Base-by-base conservation (phyloP, 30 jellyfish, hydroid and myxozoan genomes). In the Haliclystus octoradiatus region DNA sequence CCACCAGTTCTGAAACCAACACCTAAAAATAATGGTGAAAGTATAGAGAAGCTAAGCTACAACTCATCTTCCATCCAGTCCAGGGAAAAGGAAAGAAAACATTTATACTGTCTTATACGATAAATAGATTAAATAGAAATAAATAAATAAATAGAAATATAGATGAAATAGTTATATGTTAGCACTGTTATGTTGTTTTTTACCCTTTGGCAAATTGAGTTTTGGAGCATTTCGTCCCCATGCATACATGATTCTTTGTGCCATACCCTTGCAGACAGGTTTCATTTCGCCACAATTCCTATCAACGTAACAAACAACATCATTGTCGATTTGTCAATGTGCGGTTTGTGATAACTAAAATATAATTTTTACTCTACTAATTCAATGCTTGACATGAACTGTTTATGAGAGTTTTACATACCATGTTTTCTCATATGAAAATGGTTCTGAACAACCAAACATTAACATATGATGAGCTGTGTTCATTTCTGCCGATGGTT, bases 221-320 rank as follows among this genome's bases (percentile, higher is more conserved):
- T 93, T 67, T 64, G 99, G 99, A 0, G 99, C 99, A 82, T 91
- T 91, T 74, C 78, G 82, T 31, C 95, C 99, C 99, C 99, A 91
- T 1, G 99, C 99, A 78, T 91, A 91, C 73, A 82, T 75, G 62
- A 91, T 82, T 14, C 73, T 70, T 49, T 91, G 99, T 2, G 72
- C 33, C 7, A 95, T 95, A 24, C 78, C 69, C 19, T 62, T 62
- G 64, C 99, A 91, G 23, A 91, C 99, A 15, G 94, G 94, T 19
- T 60, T 68, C 99, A 91, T 91, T 57, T 91, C 99, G 2, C 99
- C 84, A 68, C 99, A 91, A 29, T 52, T 52, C 99, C 99, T 91
- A 60, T 2, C 65, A 69, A 12, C 22, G 2, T 15, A 33, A 27
- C 61, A 15, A 28, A n/a, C n/a, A n/a, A n/a, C n/a, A n/a, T n/a